phyloP scores from a whole-genome alignment of 92 coral and sea anemone genomes.

The Porites rus region DNA sequence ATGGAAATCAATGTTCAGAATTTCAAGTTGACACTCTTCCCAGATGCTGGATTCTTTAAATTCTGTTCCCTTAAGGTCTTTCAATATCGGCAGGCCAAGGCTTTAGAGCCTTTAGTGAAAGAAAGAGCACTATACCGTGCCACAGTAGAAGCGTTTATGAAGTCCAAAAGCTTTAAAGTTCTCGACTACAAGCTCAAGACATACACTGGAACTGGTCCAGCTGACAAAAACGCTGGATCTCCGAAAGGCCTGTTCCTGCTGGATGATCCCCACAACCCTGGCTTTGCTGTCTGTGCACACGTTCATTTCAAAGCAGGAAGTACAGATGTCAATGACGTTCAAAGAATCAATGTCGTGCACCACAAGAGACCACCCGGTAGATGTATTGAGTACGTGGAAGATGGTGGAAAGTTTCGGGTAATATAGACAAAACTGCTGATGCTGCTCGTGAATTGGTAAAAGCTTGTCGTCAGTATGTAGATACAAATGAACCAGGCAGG shows the following conservation, averaged over 20 bases:
- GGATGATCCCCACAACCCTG: conserved; percentile 23
- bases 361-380: conserved; percentile 34
- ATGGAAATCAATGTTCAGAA: not conserved
- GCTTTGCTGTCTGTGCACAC: conserved; percentile 52
- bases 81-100: not conserved
- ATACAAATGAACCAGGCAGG: not conserved
- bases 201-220: not conserved
- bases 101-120: not conserved
- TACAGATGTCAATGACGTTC: not conserved
- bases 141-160: conserved; percentile 27
- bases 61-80: conserved; percentile 18
- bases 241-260: conserved; percentile 65
- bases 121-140: conserved; percentile 5
- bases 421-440: not conserved
- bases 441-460: conserved; percentile 10
- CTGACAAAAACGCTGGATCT: conserved; percentile 16
- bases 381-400: conserved; percentile 11
- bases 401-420: not conserved
- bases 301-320: conserved; percentile 36
- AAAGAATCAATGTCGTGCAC: conserved; percentile 50
- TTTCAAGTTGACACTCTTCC: conserved; percentile 32
- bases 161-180: not conserved
- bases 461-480: conserved; percentile 23
- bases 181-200: conserved; percentile 65
- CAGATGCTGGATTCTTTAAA: conserved; percentile 34